Evolutionary conservation across 1,140 invertebrate species (phyloP).

Genomic region (Papilio xuthus): DNA sequence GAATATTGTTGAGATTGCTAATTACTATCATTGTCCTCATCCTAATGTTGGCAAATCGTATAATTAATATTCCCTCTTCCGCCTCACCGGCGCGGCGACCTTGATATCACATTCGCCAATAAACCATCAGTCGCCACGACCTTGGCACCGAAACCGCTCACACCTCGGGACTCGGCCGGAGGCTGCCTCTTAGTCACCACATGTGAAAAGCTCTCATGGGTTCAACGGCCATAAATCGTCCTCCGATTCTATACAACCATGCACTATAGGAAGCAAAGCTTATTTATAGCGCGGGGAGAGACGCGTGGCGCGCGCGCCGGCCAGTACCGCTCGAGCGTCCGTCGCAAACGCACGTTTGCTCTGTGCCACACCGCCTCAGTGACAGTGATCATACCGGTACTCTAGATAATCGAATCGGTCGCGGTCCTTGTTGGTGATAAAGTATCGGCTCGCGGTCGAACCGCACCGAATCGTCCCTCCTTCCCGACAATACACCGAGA

Average conservation of each 20-base stretch:
- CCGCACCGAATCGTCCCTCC: slow-evolving; percentile 59
- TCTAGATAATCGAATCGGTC: slow-evolving; percentile 62
- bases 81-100: neutral
- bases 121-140: slow-evolving; percentile 37
- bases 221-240: slow-evolving; percentile 78
- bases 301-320: slow-evolving; percentile 56
- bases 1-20: neutral
- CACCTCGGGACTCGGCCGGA: slow-evolving; percentile 35
- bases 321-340: slow-evolving; percentile 41
- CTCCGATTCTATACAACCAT: slow-evolving; percentile 62
- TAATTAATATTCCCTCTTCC: neutral
- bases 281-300: slow-evolving; percentile 74
- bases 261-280: slow-evolving; percentile 69
- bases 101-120: slow-evolving; percentile 12
- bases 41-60: neutral
- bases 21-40: neutral
- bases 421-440: slow-evolving; percentile 55
- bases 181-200: slow-evolving; percentile 50
- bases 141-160: slow-evolving; percentile 51
- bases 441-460: slow-evolving; percentile 53
- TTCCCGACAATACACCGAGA: slow-evolving; percentile 59
- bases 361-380: slow-evolving; percentile 46
- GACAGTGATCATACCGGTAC: slow-evolving; percentile 70
- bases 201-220: slow-evolving; percentile 69
- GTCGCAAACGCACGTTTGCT: slow-evolving; percentile 45